A percentile compares a stretch with the other conserved stretches of the same genome.
Conservation (phyloP, 2,888 invertebrate species). For the Odontocolon sp. region DNA sequence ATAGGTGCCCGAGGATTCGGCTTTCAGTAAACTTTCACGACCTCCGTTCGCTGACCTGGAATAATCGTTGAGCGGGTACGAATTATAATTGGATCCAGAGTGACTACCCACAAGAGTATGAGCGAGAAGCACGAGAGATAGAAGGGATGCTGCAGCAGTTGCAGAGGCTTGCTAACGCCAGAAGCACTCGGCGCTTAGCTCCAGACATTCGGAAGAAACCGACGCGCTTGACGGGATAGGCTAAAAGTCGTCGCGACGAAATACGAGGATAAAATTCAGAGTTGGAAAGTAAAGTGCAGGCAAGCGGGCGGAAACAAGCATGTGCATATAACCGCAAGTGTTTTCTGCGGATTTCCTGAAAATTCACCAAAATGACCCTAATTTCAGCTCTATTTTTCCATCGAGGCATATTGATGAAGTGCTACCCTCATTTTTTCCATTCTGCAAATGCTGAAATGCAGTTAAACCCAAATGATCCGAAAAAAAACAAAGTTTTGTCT, state of each 20-base stretch:
- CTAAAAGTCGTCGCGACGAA: slow-evolving; percentile 42
- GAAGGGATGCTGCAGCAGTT: slow-evolving; percentile 1
- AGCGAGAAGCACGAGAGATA: slow-evolving; percentile 30
- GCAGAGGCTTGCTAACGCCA: slow-evolving; percentile 24
- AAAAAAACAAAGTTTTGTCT: too few relatives aligned
- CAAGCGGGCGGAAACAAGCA: slow-evolving; percentile 25
- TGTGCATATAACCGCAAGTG: slow-evolving; percentile 8
- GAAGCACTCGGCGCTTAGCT: slow-evolving; percentile 15
- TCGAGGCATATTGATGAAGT: slow-evolving; percentile 15
- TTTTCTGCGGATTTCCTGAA: slow-evolving; percentile 24
- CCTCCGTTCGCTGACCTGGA: slow-evolving; percentile 68
- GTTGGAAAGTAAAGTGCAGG: slow-evolving; percentile 41
- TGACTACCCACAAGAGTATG: slow-evolving; percentile 63
- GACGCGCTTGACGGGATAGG: slow-evolving; percentile 22
- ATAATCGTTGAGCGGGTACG: slow-evolving; percentile 73
- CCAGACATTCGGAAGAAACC: slow-evolving; percentile 28
- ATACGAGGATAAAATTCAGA: slow-evolving; percentile 34
- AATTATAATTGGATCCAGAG: slow-evolving; percentile 76
- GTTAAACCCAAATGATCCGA: too few relatives aligned
- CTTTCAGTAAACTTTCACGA: slow-evolving; percentile 61
- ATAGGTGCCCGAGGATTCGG: slow-evolving; percentile 25
- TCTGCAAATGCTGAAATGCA: background rate
- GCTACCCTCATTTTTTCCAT: background rate
- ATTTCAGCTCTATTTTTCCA: slow-evolving; percentile 50
- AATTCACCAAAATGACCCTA: slow-evolving; percentile 31